Base-by-base conservation (phyloP, 2,113 vertebrate species). In the Pteronura brasiliensis region DNA sequence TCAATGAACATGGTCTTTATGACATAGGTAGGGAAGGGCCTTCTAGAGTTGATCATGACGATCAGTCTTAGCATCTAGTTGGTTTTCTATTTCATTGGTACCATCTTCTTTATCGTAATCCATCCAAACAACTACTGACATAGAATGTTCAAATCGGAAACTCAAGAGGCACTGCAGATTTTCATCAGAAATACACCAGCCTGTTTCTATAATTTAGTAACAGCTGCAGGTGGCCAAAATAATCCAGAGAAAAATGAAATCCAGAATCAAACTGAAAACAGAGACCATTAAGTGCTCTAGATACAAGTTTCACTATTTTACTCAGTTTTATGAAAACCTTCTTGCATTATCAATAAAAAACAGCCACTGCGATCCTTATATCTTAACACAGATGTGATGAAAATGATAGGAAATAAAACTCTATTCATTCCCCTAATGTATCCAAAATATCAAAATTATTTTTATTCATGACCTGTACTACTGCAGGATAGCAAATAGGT, bases 181-280 rank as follows among this genome's bases (percentile, higher is more conserved):
- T 90, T 77, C 69, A 92, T 34, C 83, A 85, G 80, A 88, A 98
- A 85, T 55, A 90, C 93, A 67, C 83, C 84, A 86, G 15, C 65
- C 84, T 79, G 71, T n/a, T 93, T 93, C 93, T 92, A 3, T 4
- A 88, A 83, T 21, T 55, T 6, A 91, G 74, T 79, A 59, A 44
- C 0, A 72, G 76, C 18, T 96, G 7, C 52, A 91, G 52, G 87
- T 13, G 15, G 81, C 76, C 90, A 3, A 94, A 34, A 72, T 9
- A 87, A 90, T 74, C 81, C 79, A 96, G 67, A 96, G 63, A 90
- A 81, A 95, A 89, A 93, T 21, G 67, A 96, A 97, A 82, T 87
- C 65, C 67, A 49, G 1, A 95, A 82, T 34, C 42, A 84, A 88
- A 95, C 12, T 2, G 74, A 93, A 93, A 97, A 74, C 55, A 89